Percentiles rank a stretch among this genome's conserved stretches.
These are phyloP conservation scores for Malurus melanocephalus DNA, from an alignment of 2,113 vertebrate species.

Conservation along the genomic window DNA sequence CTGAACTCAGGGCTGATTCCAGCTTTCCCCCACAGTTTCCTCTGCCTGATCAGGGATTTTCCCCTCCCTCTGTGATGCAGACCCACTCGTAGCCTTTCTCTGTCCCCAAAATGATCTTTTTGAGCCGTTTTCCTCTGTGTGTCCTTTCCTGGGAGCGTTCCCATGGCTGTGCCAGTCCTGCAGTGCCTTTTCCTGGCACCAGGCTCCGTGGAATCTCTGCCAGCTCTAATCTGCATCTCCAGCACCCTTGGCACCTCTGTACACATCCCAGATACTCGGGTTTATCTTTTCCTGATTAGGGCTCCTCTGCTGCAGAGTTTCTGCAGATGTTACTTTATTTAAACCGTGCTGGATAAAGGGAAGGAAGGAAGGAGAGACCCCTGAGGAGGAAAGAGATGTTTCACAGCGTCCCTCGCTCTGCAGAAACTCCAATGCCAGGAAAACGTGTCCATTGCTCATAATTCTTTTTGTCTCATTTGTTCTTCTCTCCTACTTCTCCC, in stretches of 20 bases:
- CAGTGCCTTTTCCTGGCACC: background rate
- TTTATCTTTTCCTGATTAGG: conserved; percentile 25
- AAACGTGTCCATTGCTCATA: conserved; percentile 6
- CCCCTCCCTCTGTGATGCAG: background rate
- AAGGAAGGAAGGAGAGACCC: conserved; percentile 49
- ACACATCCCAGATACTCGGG: background rate
- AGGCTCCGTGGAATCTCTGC: background rate
- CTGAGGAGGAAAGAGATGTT: conserved; percentile 53
- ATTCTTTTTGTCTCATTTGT: conserved; percentile 47
- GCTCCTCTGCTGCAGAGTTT: background rate
- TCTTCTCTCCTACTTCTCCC: background rate
- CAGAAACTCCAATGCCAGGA: conserved; percentile 15
- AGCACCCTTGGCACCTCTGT: conserved; percentile 2
- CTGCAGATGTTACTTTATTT: conserved; percentile 66
- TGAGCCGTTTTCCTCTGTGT: rapidly evolving
- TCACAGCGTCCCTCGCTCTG: conserved; percentile 26
- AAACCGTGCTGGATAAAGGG: conserved; percentile 31
- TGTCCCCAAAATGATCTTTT: background rate
- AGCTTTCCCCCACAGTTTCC: background rate
- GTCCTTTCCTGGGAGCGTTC: background rate
- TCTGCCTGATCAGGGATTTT: background rate
- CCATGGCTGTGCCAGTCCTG: background rate
- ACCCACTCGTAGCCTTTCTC: background rate
- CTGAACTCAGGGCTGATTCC: background rate
- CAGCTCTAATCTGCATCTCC: background rate